Percentiles rank a stretch among this genome's conserved stretches.
Evolutionary conservation across 2,797 vertebrate genomes (phyloP).

Genomic region (Tenualosa ilisha): DNA sequence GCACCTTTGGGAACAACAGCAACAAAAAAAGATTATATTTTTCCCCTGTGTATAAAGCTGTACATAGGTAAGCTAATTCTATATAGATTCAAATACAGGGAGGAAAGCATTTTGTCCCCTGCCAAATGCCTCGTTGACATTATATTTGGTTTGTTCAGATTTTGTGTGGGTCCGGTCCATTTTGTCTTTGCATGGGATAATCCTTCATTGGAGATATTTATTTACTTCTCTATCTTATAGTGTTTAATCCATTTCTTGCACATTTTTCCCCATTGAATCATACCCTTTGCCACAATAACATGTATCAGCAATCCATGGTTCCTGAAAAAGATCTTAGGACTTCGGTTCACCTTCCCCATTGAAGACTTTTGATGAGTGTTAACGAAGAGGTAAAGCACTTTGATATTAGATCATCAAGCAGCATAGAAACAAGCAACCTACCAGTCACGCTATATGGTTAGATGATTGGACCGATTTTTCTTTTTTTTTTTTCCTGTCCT

Average conservation of each 20-base stretch:
- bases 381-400: neutral
- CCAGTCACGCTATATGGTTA: neutral
- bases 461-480: no score
- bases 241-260: neutral
- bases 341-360: neutral
- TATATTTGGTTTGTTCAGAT: neutral
- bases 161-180: neutral
- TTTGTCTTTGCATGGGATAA: neutral
- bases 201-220: neutral
- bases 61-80: constrained; percentile 36
- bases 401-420: neutral
- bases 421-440: neutral
- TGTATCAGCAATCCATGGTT: neutral
- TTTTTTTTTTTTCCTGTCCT: neutral
- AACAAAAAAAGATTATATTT: constrained; percentile 25
- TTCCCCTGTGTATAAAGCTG: constrained; percentile 27
- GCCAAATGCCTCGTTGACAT: neutral
- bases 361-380: neutral
- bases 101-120: constrained; percentile 11
- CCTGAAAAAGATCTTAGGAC: neutral
- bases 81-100: constrained; percentile 24
- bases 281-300: neutral
- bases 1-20: constrained; percentile 14
- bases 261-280: neutral
- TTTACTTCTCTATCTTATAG: neutral